phyloP scores from a whole-genome alignment of 2,888 invertebrate species.

The Ethmia dodecea region DNA sequence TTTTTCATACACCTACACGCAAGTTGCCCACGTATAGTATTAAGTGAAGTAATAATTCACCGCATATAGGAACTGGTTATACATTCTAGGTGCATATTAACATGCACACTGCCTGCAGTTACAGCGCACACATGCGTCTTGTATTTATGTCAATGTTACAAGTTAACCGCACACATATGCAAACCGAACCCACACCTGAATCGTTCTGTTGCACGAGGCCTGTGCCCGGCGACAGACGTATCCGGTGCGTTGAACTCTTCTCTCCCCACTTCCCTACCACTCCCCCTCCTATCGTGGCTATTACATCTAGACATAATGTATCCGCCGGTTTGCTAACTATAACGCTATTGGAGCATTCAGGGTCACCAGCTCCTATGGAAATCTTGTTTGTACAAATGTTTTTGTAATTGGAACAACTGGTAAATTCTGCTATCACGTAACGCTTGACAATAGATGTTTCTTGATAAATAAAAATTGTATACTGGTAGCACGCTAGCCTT shows the following conservation, averaged over 20 bases:
- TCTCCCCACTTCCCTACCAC: conserved; percentile 38
- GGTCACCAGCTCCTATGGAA: conserved; percentile 34
- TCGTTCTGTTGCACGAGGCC: conserved; percentile 37
- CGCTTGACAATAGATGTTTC: no score
- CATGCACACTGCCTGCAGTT: conserved; percentile 42
- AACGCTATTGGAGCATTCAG: conserved; percentile 33
- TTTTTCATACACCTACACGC: conserved; percentile 46
- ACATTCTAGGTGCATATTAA: conserved; percentile 5
- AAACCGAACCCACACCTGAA: conserved; percentile 51
- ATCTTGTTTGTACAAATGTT: conserved; percentile 22
- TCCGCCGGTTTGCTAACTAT: conserved; percentile 41
- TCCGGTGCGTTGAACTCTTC: conserved; percentile 72
- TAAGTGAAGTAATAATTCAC: conserved; percentile 53
- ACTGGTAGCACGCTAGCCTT: no score
- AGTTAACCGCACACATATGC: conserved; percentile 35
- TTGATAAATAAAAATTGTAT: no score
- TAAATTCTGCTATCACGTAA: no score
- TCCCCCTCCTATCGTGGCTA: conserved; percentile 30
- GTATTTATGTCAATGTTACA: conserved; percentile 76
- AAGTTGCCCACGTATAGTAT: conserved; percentile 36
- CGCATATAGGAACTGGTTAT: conserved; percentile 23
- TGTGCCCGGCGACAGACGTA: conserved; percentile 62
- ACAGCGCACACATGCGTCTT: background rate
- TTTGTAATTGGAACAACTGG: conserved; percentile 5
- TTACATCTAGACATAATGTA: conserved; percentile 34